These are phyloP conservation scores for Tachyglossus aculeatus DNA, from an alignment of 2,797 vertebrate species.

Conservation along the genomic window DNA sequence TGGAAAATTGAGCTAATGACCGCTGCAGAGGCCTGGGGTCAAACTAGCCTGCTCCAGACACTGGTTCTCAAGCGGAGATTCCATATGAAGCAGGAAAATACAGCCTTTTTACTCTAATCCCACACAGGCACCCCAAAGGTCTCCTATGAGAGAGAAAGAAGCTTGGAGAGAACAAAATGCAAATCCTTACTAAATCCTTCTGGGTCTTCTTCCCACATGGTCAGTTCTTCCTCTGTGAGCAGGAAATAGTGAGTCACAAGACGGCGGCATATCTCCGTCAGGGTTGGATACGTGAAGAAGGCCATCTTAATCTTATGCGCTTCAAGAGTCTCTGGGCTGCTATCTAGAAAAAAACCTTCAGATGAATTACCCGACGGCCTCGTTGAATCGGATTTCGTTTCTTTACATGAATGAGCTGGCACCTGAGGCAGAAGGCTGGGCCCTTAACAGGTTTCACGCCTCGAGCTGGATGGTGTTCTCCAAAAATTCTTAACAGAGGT, in stretches of 20 bases:
- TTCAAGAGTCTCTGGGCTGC: conserved; percentile 93
- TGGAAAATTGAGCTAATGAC: too few species aligned
- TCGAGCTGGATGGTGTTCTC: too few species aligned
- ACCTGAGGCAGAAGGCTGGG: not conserved
- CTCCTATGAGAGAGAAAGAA: not conserved
- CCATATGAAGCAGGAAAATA: too few species aligned
- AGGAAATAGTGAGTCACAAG: conserved; percentile 96
- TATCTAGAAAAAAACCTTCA: conserved; percentile 79
- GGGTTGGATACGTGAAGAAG: conserved; percentile 93
- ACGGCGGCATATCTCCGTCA: conserved; percentile 92
- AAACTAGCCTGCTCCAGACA: too few species aligned
- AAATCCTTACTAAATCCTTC: conserved; percentile 92
- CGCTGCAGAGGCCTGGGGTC: too few species aligned
- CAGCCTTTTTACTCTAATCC: not conserved
- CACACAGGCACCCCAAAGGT: not conserved
- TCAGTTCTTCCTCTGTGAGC: conserved; percentile 90
- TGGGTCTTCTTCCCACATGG: conserved; percentile 98
- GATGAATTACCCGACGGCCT: conserved; percentile 23
- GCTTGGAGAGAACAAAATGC: not conserved
- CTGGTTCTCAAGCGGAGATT: too few species aligned
- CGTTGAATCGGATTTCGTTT: not conserved
- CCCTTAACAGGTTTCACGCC: too few species aligned
- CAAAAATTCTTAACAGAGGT: too few species aligned
- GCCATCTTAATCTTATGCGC: conserved; percentile 94
- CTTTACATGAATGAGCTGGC: conserved; percentile 5